A percentile compares a stretch with the other conserved stretches of the same genome.
Conservation (phyloP, 2,113 vertebrate species). For the Alexandromys fortis region DNA sequence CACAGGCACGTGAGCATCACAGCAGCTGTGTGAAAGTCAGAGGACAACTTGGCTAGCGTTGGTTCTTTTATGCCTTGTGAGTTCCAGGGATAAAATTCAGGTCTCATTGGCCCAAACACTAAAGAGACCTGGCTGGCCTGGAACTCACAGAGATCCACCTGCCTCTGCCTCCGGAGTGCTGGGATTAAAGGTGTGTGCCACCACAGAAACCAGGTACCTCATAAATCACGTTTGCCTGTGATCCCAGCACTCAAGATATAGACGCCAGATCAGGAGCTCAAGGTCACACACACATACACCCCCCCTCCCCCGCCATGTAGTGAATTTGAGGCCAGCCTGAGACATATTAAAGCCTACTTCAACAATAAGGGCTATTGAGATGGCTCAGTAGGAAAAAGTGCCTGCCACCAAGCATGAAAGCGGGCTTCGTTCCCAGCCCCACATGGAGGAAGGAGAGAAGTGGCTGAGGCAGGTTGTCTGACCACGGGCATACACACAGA, state of each 20-base stretch:
- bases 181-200: rapidly evolving
- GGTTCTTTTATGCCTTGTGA: neutral
- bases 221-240: neutral
- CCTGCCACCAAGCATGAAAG: neutral
- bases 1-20: too few relatives aligned
- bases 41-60: neutral
- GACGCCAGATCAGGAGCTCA: neutral
- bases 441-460: too few relatives aligned
- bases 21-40: neutral
- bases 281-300: too few relatives aligned
- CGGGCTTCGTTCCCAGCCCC: neutral
- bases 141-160: neutral
- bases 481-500: neutral
- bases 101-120: neutral
- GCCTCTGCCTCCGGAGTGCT: neutral
- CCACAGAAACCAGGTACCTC: neutral
- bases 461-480: neutral
- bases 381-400: neutral
- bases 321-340: too few relatives aligned
- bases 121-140: neutral
- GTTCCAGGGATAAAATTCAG: neutral
- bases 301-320: too few relatives aligned
- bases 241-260: too few relatives aligned
- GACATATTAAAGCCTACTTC: neutral
- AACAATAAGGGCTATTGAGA: neutral